Percentiles rank a stretch among this genome's conserved stretches.
Evolutionary conservation across 2,797 vertebrate species (phyloP).

Genomic region (Denticeps clupeoides): DNA sequence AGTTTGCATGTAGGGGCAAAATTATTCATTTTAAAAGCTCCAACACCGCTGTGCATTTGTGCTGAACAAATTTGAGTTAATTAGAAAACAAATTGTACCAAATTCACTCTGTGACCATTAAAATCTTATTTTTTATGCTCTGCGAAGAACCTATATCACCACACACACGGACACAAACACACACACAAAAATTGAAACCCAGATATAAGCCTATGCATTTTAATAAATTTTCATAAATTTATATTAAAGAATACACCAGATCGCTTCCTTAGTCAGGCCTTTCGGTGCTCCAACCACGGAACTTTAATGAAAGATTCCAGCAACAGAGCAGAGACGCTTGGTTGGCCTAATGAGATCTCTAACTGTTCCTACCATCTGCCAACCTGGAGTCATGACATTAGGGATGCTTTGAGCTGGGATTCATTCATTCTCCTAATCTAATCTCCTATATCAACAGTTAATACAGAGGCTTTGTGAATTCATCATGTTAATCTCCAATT

Average conservation of each 20-base stretch:
- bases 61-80: conserved; percentile 66
- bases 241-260: no score
- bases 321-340: conserved; percentile 57
- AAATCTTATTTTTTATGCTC: conserved; percentile 58
- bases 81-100: conserved; percentile 59
- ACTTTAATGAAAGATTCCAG: conserved; percentile 69
- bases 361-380: conserved; percentile 74
- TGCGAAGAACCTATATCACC: conserved; percentile 41
- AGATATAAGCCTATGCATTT: no score
- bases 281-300: conserved; percentile 53
- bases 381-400: conserved; percentile 67
- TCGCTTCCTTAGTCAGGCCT: no score
- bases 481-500: conserved; percentile 1
- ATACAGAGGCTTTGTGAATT: conserved; percentile 10
- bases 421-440: conserved; percentile 42
- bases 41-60: conserved; percentile 48
- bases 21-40: conserved; percentile 36
- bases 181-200: conserved; percentile 9
- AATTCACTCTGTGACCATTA: conserved; percentile 61
- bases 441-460: conserved; percentile 36
- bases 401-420: conserved; percentile 54
- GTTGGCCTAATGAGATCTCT: conserved; percentile 73
- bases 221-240: no score
- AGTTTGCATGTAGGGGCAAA: conserved; percentile 34
- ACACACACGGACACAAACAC: conserved; percentile 32